Evolutionary conservation across 2,888 invertebrate genomes (phyloP), one percentile per base, ranked within the genome.

Genomic region (Lasioglossum marginatum): DNA sequence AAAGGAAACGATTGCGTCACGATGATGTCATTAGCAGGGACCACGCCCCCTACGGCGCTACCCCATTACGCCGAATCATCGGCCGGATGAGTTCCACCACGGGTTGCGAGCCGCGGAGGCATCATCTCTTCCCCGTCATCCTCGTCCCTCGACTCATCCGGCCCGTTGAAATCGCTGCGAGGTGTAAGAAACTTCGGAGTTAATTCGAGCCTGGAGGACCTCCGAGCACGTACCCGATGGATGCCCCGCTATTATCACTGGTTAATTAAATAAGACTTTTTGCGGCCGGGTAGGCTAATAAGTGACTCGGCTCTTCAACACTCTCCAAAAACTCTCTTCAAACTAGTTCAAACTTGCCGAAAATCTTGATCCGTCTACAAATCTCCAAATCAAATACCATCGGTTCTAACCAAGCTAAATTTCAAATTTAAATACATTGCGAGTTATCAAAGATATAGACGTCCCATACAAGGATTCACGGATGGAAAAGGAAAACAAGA

Each of bases 1-100:
- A 92, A 92, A 92, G 92, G 92, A 94, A 94, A 94, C 88, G 92
- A 94, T 94, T 93, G 91, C 93, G 94, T 94, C 94, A 94, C 93
- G 94, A 93, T 93, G 93, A 94, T 94, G 92, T 94, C 93, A 94
- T 94, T 94, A 94, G 93, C 90, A 85, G 83, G 88, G 83, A 88
- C 92, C 93, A 92, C 93, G 92, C 93, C 93, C 93, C 92, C 92
- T 92, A 92, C 86, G 92, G 92, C 88, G 93, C 93, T 93, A 94
- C 94, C 92, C 92, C 92, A 93, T 94, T 94, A 94, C 93, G 93
- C 94, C 92, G 92, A 93, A 93, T 93, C 93, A 93, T 93, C 91
- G 87, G 90, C 85, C 79, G 84, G 90, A 92, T 91, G 91, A 92
- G 87, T 90, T 85, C 88, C 72, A 52, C 1, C 3, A 70, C 72